Evolutionary conservation across 2,113 vertebrate genomes (phyloP), one percentile per base, ranked within the genome.

Genomic region (Oreochromis aureus): DNA sequence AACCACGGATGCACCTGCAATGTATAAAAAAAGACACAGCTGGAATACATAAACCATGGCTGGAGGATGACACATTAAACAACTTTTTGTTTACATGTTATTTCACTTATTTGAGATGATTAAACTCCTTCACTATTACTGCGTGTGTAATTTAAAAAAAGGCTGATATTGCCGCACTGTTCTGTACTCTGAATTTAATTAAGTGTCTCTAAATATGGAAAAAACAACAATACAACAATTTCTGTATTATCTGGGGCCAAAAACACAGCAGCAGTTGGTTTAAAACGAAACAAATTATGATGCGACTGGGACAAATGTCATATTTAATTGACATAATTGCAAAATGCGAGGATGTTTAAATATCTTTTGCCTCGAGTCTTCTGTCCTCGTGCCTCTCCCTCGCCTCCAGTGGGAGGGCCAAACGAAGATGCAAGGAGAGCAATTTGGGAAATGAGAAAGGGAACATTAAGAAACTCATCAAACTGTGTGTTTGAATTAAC

Each of bases 381-480:
- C 61, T 12, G 32, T 36, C 44, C 44, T 19, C 1, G 0, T 7
- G 71, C 27, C 44, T 30, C 44, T 76, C 24, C 16, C 71, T 76
- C 44, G 4, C 0, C 24, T 76, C 44, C 71, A 19, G 10, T 32
- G 24, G 16, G 71, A 76, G 44, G 71, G 71, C 34, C 19, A 39
- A 66, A 48, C 16, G 0, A 76, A 48, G 24, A 30, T 19, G 44
- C 9, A 19, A 32, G 44, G 71, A 32, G 6, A 51, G 15, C 71
- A 32, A 76, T 76, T 76, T 51, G 44, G 44, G 71, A 76, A 76
- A 76, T 51, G 44, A 76, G 71, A 51, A 48, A 30, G 16, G 24
- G 44, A 69, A 69, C 12, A 22, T 71, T 44, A 71, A 71, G 66
- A 78, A 51, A 53, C 73, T 53, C 73, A 78, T 78, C 73, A 78